phyloP scores from a whole-genome alignment of 2,113 vertebrate genomes.

The Esox niger region DNA sequence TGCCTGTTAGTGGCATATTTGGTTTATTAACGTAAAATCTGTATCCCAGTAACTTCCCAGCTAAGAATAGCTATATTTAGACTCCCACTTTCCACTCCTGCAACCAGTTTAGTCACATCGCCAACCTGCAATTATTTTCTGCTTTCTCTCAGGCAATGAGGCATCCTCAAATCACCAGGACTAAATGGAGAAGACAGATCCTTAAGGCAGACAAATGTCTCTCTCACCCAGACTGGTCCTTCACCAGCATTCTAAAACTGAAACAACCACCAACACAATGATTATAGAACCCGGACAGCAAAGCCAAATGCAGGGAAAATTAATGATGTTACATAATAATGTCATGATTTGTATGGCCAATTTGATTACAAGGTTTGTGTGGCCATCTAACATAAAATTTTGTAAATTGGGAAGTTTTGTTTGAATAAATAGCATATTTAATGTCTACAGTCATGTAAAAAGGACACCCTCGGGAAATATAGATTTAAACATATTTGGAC shows the following conservation, averaged over 20 bases:
- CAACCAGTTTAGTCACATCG: constrained; percentile 36
- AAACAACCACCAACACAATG: neutral
- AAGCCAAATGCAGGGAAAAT: neutral
- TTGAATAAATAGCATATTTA: too few relatives aligned
- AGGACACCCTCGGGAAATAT: too few relatives aligned
- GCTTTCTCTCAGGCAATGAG: constrained; percentile 32
- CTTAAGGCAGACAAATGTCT: constrained; percentile 15
- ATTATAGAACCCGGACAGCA: neutral
- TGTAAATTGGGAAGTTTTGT: too few relatives aligned
- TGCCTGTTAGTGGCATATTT: constrained; percentile 69
- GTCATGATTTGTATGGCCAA: too few relatives aligned
- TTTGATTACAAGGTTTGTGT: too few relatives aligned
- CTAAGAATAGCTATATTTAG: constrained; percentile 64
- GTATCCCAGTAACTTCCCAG: constrained; percentile 54
- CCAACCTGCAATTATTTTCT: constrained; percentile 63
- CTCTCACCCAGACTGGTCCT: neutral
- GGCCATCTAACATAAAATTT: too few relatives aligned
- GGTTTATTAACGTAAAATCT: constrained; percentile 71
- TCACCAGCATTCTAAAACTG: neutral
- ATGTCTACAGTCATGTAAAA: too few relatives aligned
- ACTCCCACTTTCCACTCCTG: constrained; percentile 42
- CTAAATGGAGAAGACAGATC: constrained; percentile 20
- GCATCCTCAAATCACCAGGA: constrained; percentile 30
- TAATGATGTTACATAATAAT: too few relatives aligned
- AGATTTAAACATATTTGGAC: too few relatives aligned